Base-by-base conservation (phyloP, 2,888 invertebrate species). In the Pseudococcus longispinus region DNA sequence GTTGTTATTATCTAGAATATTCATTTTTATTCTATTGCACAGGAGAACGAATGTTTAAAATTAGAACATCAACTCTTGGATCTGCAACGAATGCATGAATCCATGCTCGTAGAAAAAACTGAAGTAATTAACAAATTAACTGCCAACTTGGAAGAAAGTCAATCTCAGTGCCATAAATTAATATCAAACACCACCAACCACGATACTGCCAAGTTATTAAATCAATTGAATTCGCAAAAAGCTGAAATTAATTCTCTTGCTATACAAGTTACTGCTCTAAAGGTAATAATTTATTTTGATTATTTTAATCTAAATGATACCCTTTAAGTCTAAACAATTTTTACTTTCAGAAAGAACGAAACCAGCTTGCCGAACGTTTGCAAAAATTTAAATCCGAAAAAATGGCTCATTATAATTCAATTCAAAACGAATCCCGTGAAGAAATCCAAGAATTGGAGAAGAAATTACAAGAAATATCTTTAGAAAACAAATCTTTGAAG, bases 91-190 rank as follows among this genome's bases (percentile, higher is more conserved):
- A 86, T 42, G 13, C 77, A 74, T n/a, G 77, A 74, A 80, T 70
- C 74, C 13, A 46, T 80, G 74, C 51, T 86, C 23, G 29, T 46
- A 26, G 86, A 86, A 77, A 86, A 86, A 77, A 26, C 86, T 11
- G 74, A 86, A 23, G 20, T 77, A 26, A 86, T 86, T 32, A 74
- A 86, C 18, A 86, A 86, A 86, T 74, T 86, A 77, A 86, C 37
- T 26, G 13, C 74, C 42, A 86, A 51, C 20, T 80, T 86, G 37
- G 26, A 70, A 26, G 77, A 77, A 29, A 74, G 86, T 46, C 86
- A 86, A 44, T 86, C 86, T 18, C 86, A 74, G 46, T 86, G 74
- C 32, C 86, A 86, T 37, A 77, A 77, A 37, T 37, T 77, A 8
- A 77, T 77, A n/a, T 80, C 77, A 80, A 80, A 20, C 18, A 2